Conservation (phyloP, 2,113 vertebrate genomes). For the Neolamprologus caudopunctatus region DNA sequence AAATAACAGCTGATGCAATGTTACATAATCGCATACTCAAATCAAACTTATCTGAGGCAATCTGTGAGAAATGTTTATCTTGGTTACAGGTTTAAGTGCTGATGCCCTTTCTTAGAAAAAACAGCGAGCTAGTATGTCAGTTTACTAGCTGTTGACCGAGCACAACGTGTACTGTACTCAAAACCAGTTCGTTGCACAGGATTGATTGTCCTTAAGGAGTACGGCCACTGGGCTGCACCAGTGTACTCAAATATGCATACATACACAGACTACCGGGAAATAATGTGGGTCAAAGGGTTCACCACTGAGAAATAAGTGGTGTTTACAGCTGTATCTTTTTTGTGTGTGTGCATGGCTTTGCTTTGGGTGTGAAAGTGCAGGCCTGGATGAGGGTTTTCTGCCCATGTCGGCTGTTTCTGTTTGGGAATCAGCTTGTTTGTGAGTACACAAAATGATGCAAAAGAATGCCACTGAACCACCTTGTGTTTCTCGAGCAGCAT, state of each 20-base stretch:
- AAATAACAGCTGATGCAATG: background rate
- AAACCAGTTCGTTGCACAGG: background rate
- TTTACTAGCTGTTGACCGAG: background rate
- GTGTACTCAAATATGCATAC: background rate
- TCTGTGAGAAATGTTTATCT: background rate
- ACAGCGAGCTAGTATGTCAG: background rate
- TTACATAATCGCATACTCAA: background rate
- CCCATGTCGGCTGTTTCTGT: background rate
- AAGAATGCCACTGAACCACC: slow-evolving; percentile 9
- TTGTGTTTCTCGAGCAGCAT: background rate
- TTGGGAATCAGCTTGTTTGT: slow-evolving; percentile 12
- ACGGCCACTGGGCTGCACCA: background rate
- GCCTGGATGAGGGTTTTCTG: background rate
- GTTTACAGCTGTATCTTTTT: background rate
- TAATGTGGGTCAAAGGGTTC: background rate
- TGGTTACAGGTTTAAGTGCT: background rate
- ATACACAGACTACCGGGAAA: background rate
- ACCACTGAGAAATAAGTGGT: background rate
- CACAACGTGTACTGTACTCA: background rate
- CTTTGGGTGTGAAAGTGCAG: background rate
- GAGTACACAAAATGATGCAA: slow-evolving; percentile 26
- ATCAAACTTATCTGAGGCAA: background rate
- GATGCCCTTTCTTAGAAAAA: background rate
- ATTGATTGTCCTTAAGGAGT: background rate
- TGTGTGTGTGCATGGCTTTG: background rate